Evolutionary conservation across 1,140 invertebrate genomes (phyloP), one percentile per base, ranked within the genome.

Genomic region (Amphibalanus amphitrite): DNA sequence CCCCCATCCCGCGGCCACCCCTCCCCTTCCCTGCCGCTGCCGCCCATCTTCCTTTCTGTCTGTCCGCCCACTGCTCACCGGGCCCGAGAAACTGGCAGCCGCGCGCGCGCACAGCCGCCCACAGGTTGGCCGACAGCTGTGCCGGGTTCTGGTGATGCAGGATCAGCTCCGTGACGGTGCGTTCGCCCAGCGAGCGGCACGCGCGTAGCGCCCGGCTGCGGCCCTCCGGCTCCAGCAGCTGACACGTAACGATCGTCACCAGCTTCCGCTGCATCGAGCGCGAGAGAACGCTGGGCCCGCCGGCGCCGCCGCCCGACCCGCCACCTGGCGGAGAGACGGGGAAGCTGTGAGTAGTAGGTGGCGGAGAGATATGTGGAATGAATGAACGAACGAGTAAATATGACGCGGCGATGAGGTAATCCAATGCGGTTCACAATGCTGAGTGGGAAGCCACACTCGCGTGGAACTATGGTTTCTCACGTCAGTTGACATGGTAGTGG

Each of bases 51-150:
- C n/a, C n/a, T n/a, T n/a, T n/a, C n/a, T n/a, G n/a, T n/a, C n/a
- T n/a, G n/a, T n/a, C n/a, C n/a, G n/a, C n/a, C n/a, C n/a, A n/a
- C 38, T n/a, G n/a, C 71, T 72, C 70, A 77, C 87, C 88, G 75
- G 95, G 95, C n/a, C 97, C 97, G 25, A 99, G 86, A 82, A 99
- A 99, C 81, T 99, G 97, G 80, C 97, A 99, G 40, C 97, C 96
- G 71, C 96, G 85, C 3, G 93, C 92, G 72, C 97, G 81, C 4
- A 99, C 95, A 69, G 96, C 95, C 59, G 94, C 93, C 97, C 97
- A 99, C 26, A 99, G 82, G 82, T 95, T 94, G 13, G 92, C 89
- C 70, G 92, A 94, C 4, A 96, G 80, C 78, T 95, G 92, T 77
- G 93, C 90, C 33, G 91, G 90, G 83, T 94, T 95, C 82, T 97